A percentile compares a stretch with the other conserved stretches of the same genome.
phyloP scores from a whole-genome alignment of 2,888 invertebrate genomes.

The Noctua comes region DNA sequence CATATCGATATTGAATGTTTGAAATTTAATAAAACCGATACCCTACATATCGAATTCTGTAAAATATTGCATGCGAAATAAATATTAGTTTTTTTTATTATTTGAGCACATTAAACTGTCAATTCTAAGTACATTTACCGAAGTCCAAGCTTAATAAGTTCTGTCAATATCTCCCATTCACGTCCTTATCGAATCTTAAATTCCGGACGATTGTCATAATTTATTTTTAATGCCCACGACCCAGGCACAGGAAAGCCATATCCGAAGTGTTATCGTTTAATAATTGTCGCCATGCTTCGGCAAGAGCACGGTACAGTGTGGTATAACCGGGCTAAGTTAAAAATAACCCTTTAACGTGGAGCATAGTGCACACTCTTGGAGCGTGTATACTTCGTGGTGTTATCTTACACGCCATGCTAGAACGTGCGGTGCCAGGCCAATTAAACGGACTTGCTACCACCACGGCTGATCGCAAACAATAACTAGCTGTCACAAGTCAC shows the following conservation, averaged over 20 bases:
- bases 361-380: conserved; percentile 59
- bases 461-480: conserved; percentile 63
- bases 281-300: conserved; percentile 63
- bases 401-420: conserved; percentile 72
- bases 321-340: conserved; percentile 59
- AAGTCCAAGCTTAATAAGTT: conserved; percentile 26
- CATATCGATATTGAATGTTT: conserved; percentile 22
- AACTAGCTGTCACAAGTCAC: conserved; percentile 69
- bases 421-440: conserved; percentile 72
- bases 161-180: conserved; percentile 34
- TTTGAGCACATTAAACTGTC: neutral
- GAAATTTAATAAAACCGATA: conserved; percentile 10
- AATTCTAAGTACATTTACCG: neutral
- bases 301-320: conserved; percentile 42
- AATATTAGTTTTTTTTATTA: conserved; percentile 1
- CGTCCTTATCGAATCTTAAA: conserved; percentile 51
- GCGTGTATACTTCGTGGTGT: conserved; percentile 58
- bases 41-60: neutral
- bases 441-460: conserved; percentile 71
- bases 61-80: conserved; percentile 6
- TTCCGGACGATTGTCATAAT: conserved; percentile 55
- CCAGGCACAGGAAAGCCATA: conserved; percentile 65
- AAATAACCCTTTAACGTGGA: conserved; percentile 55
- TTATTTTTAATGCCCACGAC: conserved; percentile 55
- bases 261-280: conserved; percentile 64